phyloP scores from a whole-genome alignment of 2,113 vertebrate species.

The Cervus canadensis region DNA sequence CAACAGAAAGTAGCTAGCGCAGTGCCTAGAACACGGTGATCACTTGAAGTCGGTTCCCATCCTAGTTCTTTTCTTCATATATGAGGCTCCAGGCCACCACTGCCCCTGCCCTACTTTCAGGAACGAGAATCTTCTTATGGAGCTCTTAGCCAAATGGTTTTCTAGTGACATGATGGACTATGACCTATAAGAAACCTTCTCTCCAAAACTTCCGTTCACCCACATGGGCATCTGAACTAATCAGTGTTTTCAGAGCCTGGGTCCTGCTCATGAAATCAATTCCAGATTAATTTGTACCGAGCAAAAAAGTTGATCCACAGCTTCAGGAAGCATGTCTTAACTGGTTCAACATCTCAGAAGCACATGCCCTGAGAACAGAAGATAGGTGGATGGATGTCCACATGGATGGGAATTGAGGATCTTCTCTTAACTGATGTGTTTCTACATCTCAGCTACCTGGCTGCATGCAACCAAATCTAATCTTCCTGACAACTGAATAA shows the following conservation, averaged over 20 bases:
- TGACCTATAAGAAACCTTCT: background rate
- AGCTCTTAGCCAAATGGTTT: background rate
- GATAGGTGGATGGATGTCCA: background rate
- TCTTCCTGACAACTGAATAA: background rate
- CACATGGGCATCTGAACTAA: background rate
- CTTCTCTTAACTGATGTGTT: background rate
- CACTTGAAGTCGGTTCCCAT: fast-evolving
- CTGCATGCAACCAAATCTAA: background rate
- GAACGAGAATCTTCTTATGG: background rate
- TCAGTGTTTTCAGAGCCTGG: background rate
- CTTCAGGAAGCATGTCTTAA: background rate
- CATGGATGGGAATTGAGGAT: too few species aligned
- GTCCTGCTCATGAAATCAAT: background rate
- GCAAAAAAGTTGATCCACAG: background rate
- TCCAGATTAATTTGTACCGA: background rate
- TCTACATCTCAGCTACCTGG: background rate
- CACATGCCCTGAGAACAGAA: background rate
- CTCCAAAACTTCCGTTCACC: background rate
- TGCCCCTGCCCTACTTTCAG: background rate
- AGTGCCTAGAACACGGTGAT: background rate
- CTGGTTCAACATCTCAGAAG: background rate
- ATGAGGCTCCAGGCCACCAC: background rate
- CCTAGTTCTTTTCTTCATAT: background rate
- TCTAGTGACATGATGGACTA: background rate
- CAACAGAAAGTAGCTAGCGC: background rate